Percentiles rank a stretch among this genome's conserved stretches.
phyloP scores from a whole-genome alignment of 2,113 vertebrate genomes.

The Fulmarus glacialis region DNA sequence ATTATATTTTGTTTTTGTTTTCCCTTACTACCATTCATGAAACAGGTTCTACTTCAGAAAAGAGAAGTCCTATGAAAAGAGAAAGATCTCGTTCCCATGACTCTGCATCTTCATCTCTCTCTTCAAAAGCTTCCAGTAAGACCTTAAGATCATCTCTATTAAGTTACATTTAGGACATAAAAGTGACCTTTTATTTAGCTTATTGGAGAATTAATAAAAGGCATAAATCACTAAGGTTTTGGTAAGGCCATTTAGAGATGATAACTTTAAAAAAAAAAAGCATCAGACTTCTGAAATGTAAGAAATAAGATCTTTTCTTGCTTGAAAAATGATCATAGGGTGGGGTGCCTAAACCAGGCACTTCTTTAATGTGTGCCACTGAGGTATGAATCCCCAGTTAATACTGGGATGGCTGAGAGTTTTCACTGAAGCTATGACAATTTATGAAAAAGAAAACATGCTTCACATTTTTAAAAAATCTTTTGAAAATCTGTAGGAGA shows the following conservation, averaged over 20 bases:
- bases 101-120: slow-evolving; percentile 74
- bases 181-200: not conserved
- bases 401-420: not conserved
- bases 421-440: not conserved
- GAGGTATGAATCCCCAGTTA: not conserved
- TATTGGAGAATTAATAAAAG: not conserved
- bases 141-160: not conserved
- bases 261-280: not conserved
- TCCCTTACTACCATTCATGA: not conserved
- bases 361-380: not conserved
- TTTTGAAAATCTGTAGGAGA: not conserved
- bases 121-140: slow-evolving; percentile 80
- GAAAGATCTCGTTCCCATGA: slow-evolving; percentile 71
- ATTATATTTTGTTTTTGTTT: not conserved
- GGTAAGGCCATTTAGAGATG: not conserved
- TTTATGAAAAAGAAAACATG: not conserved
- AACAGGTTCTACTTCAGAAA: slow-evolving; percentile 73
- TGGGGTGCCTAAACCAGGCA: not conserved
- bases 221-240: not conserved
- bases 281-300: not conserved
- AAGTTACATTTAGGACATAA: not conserved
- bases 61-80: slow-evolving; percentile 73
- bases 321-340: not conserved
- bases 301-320: not conserved
- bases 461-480: not conserved